Base-by-base conservation (phyloP, 2,888 invertebrate species). In the Ypsolopha scabrella region DNA sequence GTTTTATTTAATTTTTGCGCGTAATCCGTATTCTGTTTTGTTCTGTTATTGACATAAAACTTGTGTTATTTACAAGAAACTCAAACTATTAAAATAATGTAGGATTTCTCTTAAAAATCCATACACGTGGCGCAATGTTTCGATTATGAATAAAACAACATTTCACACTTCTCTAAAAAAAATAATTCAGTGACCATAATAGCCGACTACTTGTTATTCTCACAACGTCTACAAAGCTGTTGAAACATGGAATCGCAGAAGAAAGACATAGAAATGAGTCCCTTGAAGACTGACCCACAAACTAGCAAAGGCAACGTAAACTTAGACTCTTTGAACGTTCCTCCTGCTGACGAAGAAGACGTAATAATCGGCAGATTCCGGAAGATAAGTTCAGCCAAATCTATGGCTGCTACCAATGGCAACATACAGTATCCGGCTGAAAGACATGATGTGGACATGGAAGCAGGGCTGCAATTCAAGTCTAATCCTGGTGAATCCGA, bases 351-450 rank as follows among this genome's bases (percentile, higher is more conserved):
- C 48, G 83, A 86, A 54, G 86, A 86, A 59, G 87, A 87, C 58
- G 78, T 87, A 41, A 85, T 87, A 52, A 87, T 87, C 47, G 87
- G 87, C 9, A 69, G 87, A 54, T 87, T 87, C 63, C 64, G 87
- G 48, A 87, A 87, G 61, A 87, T 87, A 54, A 87, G 87, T 59
- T 87, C 87, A 0, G 87, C 87, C 0, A 87, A 87, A 60, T 87
- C 87, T 24, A 87, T 87, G 87, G 87, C 86, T 33, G 86, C 86
- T 38, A 86, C 87, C 1, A 87, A 87, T 53, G 87, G 87, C 1
- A 85, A 85, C 52, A 79, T 82, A 13, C 82, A 83, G 57, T 82
- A 83, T 50, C 81, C 83, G 0, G 64, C 70, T 0, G 87, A 86
- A 14, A 49, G 73, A 13, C 64, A 75, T 0, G 80, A 85, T 1